phyloP scores from a whole-genome alignment of 2,888 invertebrate genomes.

The Tenthredo amoena region DNA sequence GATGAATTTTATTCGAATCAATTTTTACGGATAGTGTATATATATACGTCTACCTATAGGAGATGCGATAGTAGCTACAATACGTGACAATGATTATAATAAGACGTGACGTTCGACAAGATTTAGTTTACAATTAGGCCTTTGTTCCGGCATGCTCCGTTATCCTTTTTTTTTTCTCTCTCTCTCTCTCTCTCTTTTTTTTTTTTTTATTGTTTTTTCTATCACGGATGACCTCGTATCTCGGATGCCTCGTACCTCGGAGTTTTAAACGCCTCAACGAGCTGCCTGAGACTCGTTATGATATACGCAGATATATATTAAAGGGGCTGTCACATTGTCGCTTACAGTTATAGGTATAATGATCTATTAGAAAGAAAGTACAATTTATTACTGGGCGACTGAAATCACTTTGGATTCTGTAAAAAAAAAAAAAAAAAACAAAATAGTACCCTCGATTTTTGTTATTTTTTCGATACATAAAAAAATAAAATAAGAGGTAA shows the following conservation, averaged over 20 bases:
- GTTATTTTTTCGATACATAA: background rate
- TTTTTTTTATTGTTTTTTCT: background rate
- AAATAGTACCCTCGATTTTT: background rate
- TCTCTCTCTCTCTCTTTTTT: background rate
- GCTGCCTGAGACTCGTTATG: conserved; percentile 7
- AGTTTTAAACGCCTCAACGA: conserved; percentile 5
- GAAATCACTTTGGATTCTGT: background rate
- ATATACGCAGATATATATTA: conserved; percentile 8
- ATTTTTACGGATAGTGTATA: background rate
- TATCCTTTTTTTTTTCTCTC: background rate
- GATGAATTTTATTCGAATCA: background rate
- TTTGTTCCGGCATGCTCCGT: conserved; percentile 24
- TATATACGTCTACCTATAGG: too few relatives aligned
- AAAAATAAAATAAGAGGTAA: background rate
- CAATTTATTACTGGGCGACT: background rate
- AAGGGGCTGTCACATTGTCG: conserved; percentile 3
- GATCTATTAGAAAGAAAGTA: too few relatives aligned
- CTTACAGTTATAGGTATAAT: background rate
- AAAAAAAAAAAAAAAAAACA: background rate
- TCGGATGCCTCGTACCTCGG: conserved; percentile 25
- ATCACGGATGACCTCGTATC: conserved; percentile 20
- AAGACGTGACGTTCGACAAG: background rate
- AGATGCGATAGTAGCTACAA: background rate
- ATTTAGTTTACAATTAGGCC: conserved; percentile 3
- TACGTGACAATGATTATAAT: conserved; percentile 1